Evolutionary conservation across 2,113 vertebrate genomes (phyloP).

Genomic region (Hydropotes inermis): DNA sequence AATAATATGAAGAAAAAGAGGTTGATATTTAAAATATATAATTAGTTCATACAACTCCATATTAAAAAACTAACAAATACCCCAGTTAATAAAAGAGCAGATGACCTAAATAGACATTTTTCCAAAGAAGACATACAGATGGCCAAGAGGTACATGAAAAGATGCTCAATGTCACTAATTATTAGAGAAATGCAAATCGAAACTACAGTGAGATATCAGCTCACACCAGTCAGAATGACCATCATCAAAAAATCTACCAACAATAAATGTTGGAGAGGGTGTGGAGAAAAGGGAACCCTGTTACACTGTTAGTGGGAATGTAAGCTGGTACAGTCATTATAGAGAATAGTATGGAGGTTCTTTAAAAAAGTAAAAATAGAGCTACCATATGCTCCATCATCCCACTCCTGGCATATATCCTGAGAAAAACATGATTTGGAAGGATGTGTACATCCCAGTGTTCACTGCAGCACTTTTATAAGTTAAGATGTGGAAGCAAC

Average conservation of each 20-base stretch:
- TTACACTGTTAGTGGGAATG: not conserved
- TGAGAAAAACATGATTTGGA: not conserved
- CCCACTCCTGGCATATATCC: not conserved
- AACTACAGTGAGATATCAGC: not conserved
- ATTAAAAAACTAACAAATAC: not conserved
- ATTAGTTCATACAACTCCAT: not conserved
- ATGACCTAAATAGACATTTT: not conserved
- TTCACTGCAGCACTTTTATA: not conserved
- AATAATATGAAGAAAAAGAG: not conserved
- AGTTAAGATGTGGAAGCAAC: not conserved
- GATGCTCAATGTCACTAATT: not conserved
- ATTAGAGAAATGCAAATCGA: not conserved
- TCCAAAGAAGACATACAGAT: not conserved
- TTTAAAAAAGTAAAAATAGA: not conserved
- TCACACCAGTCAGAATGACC: not conserved
- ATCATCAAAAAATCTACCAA: not conserved
- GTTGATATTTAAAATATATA: not conserved
- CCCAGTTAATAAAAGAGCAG: not conserved
- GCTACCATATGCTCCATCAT: not conserved
- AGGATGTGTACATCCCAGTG: not conserved
- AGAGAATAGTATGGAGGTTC: not conserved
- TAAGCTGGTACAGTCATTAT: not conserved
- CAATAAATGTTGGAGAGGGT: not conserved
- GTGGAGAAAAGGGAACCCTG: not conserved
- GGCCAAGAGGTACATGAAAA: not conserved